These are phyloP conservation scores for Ataeniobius toweri DNA, from an alignment of 2,797 vertebrate species.

Conservation along the genomic window DNA sequence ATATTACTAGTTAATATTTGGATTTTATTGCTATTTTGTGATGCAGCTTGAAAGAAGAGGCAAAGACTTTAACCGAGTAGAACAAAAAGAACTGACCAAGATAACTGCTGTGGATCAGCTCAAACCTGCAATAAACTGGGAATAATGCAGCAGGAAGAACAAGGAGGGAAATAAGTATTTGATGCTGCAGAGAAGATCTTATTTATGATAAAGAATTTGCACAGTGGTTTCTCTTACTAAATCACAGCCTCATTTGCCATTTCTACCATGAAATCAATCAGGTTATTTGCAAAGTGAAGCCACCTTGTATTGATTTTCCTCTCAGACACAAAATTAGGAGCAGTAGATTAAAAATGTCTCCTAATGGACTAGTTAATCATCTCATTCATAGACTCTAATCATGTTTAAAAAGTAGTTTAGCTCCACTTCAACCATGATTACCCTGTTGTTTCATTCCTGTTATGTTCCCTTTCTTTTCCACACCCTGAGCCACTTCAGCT, in stretches of 20 bases:
- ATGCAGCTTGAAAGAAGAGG: neutral
- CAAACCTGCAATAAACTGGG: neutral
- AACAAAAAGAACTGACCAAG: too few species aligned
- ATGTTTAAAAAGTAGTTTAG: slow-evolving; percentile 9
- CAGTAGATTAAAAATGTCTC: neutral
- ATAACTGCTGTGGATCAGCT: neutral
- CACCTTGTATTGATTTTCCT: neutral
- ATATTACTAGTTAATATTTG: neutral
- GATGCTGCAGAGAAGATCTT: neutral
- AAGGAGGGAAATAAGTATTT: neutral
- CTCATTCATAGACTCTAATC: neutral
- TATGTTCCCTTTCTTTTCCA: slow-evolving; percentile 35
- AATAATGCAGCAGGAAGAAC: neutral
- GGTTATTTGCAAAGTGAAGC: neutral
- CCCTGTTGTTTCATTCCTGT: slow-evolving; percentile 41
- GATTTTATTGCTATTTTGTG: slow-evolving; percentile 6
- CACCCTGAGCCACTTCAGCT: slow-evolving; percentile 60
- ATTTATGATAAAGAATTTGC: neutral
- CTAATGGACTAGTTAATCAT: neutral
- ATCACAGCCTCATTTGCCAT: neutral
- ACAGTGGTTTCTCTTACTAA: neutral
- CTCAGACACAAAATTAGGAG: neutral
- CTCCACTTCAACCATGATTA: slow-evolving; percentile 58
- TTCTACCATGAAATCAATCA: neutral
- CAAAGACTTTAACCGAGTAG: too few species aligned